These are phyloP conservation scores for Leucophenga montana DNA, from an alignment of 2,888 invertebrate genomes.

Conservation along the genomic window DNA sequence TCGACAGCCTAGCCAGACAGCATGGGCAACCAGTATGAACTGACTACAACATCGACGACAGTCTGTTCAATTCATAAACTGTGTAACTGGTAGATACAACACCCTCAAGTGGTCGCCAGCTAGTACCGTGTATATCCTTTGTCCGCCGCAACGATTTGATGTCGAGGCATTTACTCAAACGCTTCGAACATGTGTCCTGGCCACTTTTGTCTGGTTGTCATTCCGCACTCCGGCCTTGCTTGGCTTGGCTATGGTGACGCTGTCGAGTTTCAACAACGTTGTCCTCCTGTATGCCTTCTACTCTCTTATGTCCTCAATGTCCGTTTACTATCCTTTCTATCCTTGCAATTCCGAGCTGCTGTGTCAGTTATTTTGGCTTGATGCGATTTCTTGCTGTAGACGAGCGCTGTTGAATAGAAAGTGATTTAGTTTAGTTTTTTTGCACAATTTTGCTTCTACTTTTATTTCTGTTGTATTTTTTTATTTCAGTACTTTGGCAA, in stretches of 20 bases:
- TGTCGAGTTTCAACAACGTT: constrained; percentile 7
- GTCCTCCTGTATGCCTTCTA: not conserved
- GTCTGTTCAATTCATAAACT: constrained; percentile 43
- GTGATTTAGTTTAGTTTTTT: constrained; percentile 56
- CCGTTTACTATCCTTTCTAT: constrained; percentile 6
- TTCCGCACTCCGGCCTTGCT: not conserved
- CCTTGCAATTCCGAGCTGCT: constrained; percentile 27
- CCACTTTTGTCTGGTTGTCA: constrained; percentile 30
- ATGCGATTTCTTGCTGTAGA: not conserved
- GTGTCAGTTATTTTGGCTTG: constrained; percentile 1
- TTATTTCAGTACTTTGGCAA: constrained; percentile 2
- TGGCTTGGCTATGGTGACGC: constrained; percentile 17
- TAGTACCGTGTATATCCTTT: constrained; percentile 31
- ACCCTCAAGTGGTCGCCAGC: constrained; percentile 6
- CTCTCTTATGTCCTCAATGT: too few species aligned
- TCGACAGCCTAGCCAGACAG: not conserved
- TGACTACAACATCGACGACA: not conserved
- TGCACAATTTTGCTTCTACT: constrained; percentile 28
- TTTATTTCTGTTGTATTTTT: not conserved
- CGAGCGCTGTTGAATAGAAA: constrained; percentile 58
- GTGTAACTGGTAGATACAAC: too few species aligned
- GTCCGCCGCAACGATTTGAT: too few species aligned
- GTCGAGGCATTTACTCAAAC: constrained; percentile 27
- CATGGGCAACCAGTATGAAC: too few species aligned
- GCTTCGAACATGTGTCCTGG: constrained; percentile 46